phyloP scores from a whole-genome alignment of 2,888 invertebrate genomes.

The Allacma fusca region DNA sequence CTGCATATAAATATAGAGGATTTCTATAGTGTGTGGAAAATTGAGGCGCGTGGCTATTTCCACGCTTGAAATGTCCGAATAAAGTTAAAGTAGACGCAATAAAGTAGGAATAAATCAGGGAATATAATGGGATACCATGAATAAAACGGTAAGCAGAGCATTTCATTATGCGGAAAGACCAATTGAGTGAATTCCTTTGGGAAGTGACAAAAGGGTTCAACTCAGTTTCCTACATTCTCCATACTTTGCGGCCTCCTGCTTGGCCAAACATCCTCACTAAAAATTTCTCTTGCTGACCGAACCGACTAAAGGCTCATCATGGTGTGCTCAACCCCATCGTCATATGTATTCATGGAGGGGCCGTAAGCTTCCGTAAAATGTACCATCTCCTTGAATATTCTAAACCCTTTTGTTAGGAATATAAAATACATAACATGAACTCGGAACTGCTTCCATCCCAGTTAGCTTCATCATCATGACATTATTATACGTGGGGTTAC shows the following conservation, averaged over 20 bases:
- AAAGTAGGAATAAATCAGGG: slow-evolving; percentile 40
- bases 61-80: slow-evolving; percentile 22
- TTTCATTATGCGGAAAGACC: slow-evolving; percentile 38
- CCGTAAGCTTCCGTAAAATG: too few species aligned
- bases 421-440: background rate
- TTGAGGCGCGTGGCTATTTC: slow-evolving; percentile 20
- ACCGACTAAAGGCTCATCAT: slow-evolving; percentile 4
- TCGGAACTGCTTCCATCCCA: background rate
- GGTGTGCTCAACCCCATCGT: background rate
- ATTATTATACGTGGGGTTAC: background rate
- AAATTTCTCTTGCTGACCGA: background rate
- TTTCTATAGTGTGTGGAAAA: background rate
- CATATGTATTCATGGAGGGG: too few species aligned
- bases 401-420: background rate
- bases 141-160: slow-evolving; percentile 33
- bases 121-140: slow-evolving; percentile 36
- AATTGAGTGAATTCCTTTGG: slow-evolving; percentile 38
- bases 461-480: background rate
- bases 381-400: background rate
- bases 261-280: slow-evolving; percentile 7
- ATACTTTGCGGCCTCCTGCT: background rate
- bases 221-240: background rate
- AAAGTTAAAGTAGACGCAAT: slow-evolving; percentile 29
- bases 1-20: background rate
- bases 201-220: slow-evolving; percentile 33